Evolutionary conservation across 2,888 invertebrate genomes (phyloP), one percentile per base, ranked within the genome.

Genomic region (Empis stercorea): DNA sequence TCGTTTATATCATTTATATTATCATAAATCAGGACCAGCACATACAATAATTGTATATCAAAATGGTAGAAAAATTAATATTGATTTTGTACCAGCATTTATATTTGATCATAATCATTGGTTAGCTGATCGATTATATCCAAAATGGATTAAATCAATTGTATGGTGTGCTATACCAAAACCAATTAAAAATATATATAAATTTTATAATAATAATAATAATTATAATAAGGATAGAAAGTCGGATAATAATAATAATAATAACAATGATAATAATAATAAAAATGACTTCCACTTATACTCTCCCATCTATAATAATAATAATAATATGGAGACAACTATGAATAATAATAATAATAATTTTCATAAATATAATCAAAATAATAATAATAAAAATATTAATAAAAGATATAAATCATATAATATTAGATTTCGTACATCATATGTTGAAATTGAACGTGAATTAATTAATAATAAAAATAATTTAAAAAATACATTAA

Each of bases 131-230:
- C 43, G 45, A 45, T 13, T 39, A 47, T 6, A 30, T 37, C 1
- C 61, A 59, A 45, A 50, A 47, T 39, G 38, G 62, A 13, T 43
- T 56, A 17, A 43, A 27, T 0, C 7, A 4, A 17, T 32, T 51
- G 30, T 47, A 3, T 64, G 64, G 64, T 57, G 60, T 2, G 65
- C 64, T 15, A 55, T 64, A 20, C 63, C 65, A 4, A 65, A 64
- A 34, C 64, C 63, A 3, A 17, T 57, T 2, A 58, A 55, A 42
- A 51, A n/a, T n/a, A n/a, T n/a, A n/a, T n/a, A n/a, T n/a, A n/a
- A n/a, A n/a, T n/a, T n/a, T n/a, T n/a, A n/a, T n/a, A n/a, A n/a
- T n/a, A n/a, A n/a, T n/a, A n/a, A n/a, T n/a, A n/a, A 52, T 3
- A n/a, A n/a, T n/a, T n/a, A n/a, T n/a, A n/a, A n/a, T n/a, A n/a